Base-by-base conservation (phyloP, 2,797 vertebrate species). In the Lagodon rhomboides region DNA sequence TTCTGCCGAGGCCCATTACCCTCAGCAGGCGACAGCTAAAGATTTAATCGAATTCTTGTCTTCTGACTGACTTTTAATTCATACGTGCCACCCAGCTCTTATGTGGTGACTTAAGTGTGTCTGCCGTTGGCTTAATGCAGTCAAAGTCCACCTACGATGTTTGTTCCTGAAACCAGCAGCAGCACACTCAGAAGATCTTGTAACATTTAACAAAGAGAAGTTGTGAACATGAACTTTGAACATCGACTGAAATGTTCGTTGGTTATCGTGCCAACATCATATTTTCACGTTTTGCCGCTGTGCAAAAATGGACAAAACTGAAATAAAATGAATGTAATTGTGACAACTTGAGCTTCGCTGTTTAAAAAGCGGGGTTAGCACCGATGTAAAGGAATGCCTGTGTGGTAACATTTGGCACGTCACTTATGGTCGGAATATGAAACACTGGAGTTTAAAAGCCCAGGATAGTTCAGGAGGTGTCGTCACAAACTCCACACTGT, bases 331-430 rank as follows among this genome's bases (percentile, higher is more conserved):
- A 12, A 5, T 30, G 4, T 16, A 27, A 41, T 10, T 58, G 53
- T 20, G 80, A 73, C 49, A 56, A 56, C 47, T 38, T 58, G 23
- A 58, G 34, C 43, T 66, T 38, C 23, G n/a, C 9, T 27, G 13
- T 25, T 51, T 30, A 2, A 49, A 49, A 53, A 23, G 34, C 6
- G 5, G 8, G 18, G 3, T 51, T 68, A 74, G 89, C 78, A 83
- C 77, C 79, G 3, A 3, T 51, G 18, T 53, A 41, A 60, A 72
- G 54, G 25, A 83, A 79, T 75, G 51, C 43, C 23, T 41, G 27
- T 27, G 34, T 62, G 38, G 60, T 62, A 27, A 1, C 3, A 61
- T 73, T 80, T 86, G 79, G 84, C 83, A 83, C 79, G 7, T 70
- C 9, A 18, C 49, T 27, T 41, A 12, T 16, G 68, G 69, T 38